A percentile compares a stretch with the other conserved stretches of the same genome.
These are phyloP conservation scores for Pygoscelis adeliae DNA, from an alignment of 2,113 vertebrate species.

Conservation along the genomic window DNA sequence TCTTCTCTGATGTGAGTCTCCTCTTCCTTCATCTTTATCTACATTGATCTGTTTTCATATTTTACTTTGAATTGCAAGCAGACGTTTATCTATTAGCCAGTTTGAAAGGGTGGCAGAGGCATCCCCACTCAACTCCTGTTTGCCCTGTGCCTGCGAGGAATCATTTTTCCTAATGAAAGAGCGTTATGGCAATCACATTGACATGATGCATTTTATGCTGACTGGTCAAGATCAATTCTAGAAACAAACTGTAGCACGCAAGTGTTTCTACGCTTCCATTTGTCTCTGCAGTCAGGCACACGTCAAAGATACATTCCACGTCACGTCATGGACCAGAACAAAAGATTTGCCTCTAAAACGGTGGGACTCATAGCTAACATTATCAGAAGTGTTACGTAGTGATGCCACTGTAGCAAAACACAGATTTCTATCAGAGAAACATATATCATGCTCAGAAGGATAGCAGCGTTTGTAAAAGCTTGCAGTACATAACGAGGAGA, in stretches of 20 bases:
- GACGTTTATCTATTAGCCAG: neutral
- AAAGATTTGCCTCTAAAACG: neutral
- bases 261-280: neutral
- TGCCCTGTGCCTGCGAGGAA: neutral
- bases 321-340: rapidly evolving
- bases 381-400: neutral
- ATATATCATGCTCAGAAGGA: neutral
- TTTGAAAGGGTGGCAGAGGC: neutral
- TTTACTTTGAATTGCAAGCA: conserved; percentile 10
- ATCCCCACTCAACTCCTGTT: neutral
- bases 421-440: neutral
- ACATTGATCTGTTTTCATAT: neutral
- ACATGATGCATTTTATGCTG: neutral
- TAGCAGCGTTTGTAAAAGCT: neutral
- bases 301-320: neutral
- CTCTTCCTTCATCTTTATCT: conserved; percentile 27
- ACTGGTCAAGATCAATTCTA: conserved; percentile 8
- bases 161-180: neutral
- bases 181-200: neutral
- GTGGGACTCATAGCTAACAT: neutral
- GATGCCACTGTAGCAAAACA: neutral
- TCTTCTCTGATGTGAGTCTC: neutral
- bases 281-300: neutral
- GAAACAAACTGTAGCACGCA: neutral
- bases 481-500: neutral